These are phyloP conservation scores for Siderastrea radians DNA, from an alignment of 92 coral and sea anemone genomes.

Conservation along the genomic window DNA sequence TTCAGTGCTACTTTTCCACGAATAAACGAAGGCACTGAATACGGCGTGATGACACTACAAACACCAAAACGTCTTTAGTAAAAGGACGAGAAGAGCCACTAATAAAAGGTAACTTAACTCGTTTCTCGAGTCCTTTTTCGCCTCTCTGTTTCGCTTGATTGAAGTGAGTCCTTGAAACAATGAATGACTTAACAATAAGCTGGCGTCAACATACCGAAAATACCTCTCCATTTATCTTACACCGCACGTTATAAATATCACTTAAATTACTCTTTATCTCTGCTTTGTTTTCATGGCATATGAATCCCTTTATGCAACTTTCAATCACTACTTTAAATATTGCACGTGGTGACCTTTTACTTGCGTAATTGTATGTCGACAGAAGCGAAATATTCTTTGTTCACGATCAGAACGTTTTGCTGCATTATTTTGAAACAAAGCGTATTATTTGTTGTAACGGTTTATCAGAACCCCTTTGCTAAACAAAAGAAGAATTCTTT, in stretches of 20 bases:
- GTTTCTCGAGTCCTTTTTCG: too few relatives aligned
- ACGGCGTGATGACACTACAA: too few relatives aligned
- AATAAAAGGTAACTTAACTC: too few relatives aligned
- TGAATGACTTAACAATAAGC: neutral
- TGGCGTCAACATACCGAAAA: neutral
- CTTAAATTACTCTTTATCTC: neutral
- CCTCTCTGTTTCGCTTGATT: neutral
- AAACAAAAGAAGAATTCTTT: too few relatives aligned
- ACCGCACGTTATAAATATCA: neutral
- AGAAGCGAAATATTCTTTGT: neutral
- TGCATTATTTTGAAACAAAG: neutral
- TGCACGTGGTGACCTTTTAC: neutral
- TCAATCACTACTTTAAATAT: neutral
- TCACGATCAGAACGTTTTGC: neutral
- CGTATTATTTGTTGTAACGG: too few relatives aligned
- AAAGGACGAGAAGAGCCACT: too few relatives aligned
- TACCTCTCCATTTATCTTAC: neutral
- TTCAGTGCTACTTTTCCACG: too few relatives aligned
- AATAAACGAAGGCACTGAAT: too few relatives aligned
- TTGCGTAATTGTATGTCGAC: too few relatives aligned
- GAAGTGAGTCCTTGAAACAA: neutral
- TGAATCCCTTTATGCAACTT: neutral
- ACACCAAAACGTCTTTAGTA: too few relatives aligned
- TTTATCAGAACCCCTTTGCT: too few relatives aligned
- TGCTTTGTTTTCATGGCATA: neutral